Base-by-base conservation (phyloP, 1,140 invertebrate genomes). In the Macrocentrus cingulum region DNA sequence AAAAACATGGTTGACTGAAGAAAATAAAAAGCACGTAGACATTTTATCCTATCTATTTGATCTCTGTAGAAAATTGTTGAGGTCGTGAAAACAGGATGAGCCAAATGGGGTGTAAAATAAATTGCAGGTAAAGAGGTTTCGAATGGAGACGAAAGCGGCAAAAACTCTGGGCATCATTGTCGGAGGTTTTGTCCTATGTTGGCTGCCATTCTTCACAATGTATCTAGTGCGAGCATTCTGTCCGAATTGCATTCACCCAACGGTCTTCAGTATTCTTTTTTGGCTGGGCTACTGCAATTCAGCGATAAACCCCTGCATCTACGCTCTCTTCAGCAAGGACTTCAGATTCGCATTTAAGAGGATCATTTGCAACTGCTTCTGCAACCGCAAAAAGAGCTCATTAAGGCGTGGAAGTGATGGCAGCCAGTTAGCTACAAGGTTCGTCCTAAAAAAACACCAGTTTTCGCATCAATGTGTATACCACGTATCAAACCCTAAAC, bases 271-370 rank as follows among this genome's bases (percentile, higher is more conserved):
- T 36, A 85, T 97, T 1, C 85, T 97, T 5, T 98, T 97, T 77
- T 98, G 95, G 95, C 83, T 98, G 19, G 96, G 96, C 1, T 99
- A 98, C 75, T 94, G 93, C 73, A 98, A 98, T 77, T 95, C 91
- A 8, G 94, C 94, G 18, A 89, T 96, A 59, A 98, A 97, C 75
- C 95, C 95, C 1, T 85, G 91, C 66, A 92, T 94, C 62, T 97
- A 96, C 72, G 93, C 92, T 5, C 83, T 95, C 42, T 95, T 96
- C 76, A 94, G 91, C 66, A 91, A 92, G 74, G 92, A 95, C 75
- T 97, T 96, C 75, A 85, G 92, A 61, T 90, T 89, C 68, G 94
- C 94, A 11, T 96, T 97, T 83, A 92, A 93, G 76, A 86, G 87
- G 65, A 95, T 96, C 64, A 88, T 96, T 66, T 95, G 92, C 77